Evolutionary conservation across 2,113 vertebrate genomes (phyloP).

Genomic region (Myrmecophaga tridactyla): DNA sequence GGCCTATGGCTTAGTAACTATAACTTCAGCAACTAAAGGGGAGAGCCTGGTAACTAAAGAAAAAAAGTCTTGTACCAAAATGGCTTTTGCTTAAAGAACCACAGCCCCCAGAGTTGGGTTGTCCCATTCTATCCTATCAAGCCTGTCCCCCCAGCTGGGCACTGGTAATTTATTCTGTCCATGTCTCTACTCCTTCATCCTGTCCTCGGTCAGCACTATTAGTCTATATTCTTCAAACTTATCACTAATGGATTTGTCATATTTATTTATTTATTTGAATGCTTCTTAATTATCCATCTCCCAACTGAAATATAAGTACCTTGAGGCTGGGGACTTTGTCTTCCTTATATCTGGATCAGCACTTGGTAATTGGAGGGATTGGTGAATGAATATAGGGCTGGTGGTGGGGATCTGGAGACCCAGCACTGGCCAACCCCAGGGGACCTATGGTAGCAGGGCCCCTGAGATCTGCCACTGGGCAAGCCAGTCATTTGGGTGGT

Average conservation of each 20-base stretch:
- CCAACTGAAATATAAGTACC: background rate
- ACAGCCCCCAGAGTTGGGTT: background rate
- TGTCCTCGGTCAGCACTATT: background rate
- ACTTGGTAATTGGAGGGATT: background rate
- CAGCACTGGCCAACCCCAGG: too few relatives aligned
- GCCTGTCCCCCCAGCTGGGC: background rate
- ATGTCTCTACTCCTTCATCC: rapidly evolving
- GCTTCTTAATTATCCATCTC: background rate
- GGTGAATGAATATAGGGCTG: background rate
- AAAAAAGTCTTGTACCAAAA: background rate
- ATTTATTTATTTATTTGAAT: background rate
- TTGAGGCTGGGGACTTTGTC: background rate
- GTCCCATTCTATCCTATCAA: background rate
- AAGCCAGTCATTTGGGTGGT: background rate
- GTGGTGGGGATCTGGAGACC: background rate
- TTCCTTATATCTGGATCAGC: background rate
- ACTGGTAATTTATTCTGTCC: background rate
- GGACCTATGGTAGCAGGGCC: background rate
- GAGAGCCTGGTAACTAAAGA: background rate
- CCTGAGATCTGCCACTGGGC: background rate
- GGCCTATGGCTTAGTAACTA: background rate
- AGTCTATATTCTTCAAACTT: background rate
- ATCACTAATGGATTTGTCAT: background rate
- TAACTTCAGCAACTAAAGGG: background rate
- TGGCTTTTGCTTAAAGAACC: background rate